Conservation (phyloP, 1,140 invertebrate species). For the Nasonia longicornis region DNA sequence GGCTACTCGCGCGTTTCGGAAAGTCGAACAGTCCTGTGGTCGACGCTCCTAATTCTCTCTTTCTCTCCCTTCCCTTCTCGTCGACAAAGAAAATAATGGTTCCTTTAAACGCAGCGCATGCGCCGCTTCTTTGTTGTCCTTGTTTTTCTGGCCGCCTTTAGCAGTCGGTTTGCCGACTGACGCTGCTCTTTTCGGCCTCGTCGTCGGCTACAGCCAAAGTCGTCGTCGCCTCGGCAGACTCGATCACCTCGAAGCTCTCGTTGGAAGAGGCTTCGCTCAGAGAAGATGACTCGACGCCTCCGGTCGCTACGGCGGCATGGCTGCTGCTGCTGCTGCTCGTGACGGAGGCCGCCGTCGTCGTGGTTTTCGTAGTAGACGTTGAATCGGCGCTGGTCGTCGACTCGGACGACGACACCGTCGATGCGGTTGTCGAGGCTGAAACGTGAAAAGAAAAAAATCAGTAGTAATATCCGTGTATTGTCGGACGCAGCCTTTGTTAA, state of each 20-base stretch:
- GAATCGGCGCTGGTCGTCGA: not conserved
- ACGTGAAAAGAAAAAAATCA: not conserved
- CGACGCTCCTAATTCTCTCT: not conserved
- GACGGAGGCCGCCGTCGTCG: not conserved
- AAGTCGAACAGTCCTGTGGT: not conserved
- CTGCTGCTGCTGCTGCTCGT: not conserved
- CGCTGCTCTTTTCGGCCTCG: not conserved
- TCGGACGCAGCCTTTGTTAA: slow-evolving; percentile 2
- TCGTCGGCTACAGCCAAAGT: too few species aligned
- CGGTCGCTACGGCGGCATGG: not conserved
- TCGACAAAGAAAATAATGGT: not conserved
- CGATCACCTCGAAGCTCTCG: slow-evolving; percentile 56
- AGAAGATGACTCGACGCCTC: slow-evolving; percentile 1
- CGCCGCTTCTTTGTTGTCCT: not conserved
- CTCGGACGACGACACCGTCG: not conserved
- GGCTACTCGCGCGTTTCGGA: not conserved
- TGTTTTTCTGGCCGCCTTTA: not conserved
- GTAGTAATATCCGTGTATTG: not conserved
- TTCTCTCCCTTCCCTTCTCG: not conserved
- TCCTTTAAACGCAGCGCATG: not conserved
- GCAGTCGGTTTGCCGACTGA: not conserved
- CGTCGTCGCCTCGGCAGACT: slow-evolving; percentile 38
- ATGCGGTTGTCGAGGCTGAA: slow-evolving; percentile 1
- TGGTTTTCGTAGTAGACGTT: not conserved
- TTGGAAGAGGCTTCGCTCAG: slow-evolving; percentile 36